Evolutionary conservation across 1,140 invertebrate genomes (phyloP).

Genomic region (Zaprionus nigranus): DNA sequence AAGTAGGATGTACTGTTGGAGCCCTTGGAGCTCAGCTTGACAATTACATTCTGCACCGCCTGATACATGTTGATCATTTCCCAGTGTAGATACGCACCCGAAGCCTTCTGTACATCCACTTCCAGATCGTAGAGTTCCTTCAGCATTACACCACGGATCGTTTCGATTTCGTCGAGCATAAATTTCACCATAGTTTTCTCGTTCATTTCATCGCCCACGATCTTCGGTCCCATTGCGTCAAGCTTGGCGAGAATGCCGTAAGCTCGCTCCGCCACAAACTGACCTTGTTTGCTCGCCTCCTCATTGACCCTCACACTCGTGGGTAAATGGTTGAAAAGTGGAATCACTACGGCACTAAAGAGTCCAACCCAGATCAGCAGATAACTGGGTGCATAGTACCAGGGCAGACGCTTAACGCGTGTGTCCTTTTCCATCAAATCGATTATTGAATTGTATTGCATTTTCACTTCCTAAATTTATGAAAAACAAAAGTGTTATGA

Average conservation of each 20-base stretch:
- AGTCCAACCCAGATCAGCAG: slow-evolving; percentile 68
- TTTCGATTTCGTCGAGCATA: slow-evolving; percentile 83
- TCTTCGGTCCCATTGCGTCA: slow-evolving; percentile 89
- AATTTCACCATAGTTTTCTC: slow-evolving; percentile 87
- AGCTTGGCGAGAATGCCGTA: slow-evolving; percentile 86
- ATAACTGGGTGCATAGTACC: slow-evolving; percentile 74
- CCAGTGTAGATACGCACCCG: slow-evolving; percentile 91
- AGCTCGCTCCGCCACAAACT: slow-evolving; percentile 76
- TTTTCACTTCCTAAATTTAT: slow-evolving; percentile 15
- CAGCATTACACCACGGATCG: slow-evolving; percentile 45
- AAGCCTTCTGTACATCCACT: slow-evolving; percentile 85
- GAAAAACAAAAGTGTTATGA: background rate
- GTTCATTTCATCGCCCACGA: slow-evolving; percentile 88
- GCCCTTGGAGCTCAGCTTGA: slow-evolving; percentile 87
- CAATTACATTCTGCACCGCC: slow-evolving; percentile 91
- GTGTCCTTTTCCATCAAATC: slow-evolving; percentile 19
- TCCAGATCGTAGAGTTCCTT: slow-evolving; percentile 68
- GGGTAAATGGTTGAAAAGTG: slow-evolving; percentile 65
- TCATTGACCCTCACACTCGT: slow-evolving; percentile 53
- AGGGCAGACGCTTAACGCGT: slow-evolving; percentile 38
- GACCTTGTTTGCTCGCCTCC: slow-evolving; percentile 44
- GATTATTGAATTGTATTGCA: slow-evolving; percentile 23
- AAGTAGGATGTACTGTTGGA: slow-evolving; percentile 85
- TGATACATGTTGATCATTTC: slow-evolving; percentile 90
- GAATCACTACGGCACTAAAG: slow-evolving; percentile 65